Base-by-base conservation (phyloP, 1,140 invertebrate species). In the Drosophila chauvacae region DNA sequence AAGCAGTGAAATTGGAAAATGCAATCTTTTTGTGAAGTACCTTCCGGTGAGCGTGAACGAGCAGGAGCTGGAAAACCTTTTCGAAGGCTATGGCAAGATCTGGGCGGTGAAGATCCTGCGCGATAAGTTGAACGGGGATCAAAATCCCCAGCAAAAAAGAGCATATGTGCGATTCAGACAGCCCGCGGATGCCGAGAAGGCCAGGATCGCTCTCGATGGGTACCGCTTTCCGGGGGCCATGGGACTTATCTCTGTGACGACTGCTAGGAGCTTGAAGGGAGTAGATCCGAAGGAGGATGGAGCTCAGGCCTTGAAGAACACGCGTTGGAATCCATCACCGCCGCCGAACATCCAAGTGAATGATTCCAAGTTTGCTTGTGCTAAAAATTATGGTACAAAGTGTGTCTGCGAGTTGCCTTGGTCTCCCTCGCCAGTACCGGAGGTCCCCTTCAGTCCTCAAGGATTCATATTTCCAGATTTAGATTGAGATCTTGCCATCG, bases 101-200 rank as follows among this genome's bases (percentile, higher is more conserved):
- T 20, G 6, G 51, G 1, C 7, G 18, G 51, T 55, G 13, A 55
- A 55, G 20, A 16, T 55, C 0, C 1, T 55, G 18, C 7, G 7
- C 18, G 7, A 37, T 13, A 53, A 13, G 28, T 13, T 1, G 1
- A 20, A 2, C n/a, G n/a, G 6, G 1, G 4, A 10, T 26, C 7
- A 0, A 26, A 0, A 26, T 23, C 23, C 13, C 10, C 6, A 7
- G 7, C 23, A 4, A 0, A 48, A 50, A 1, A 2, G 3, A 4
- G 51, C 51, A 13, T 55, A 16, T n/a, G 51, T 55, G 14, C 51
- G 51, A 14, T 55, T 55, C 33, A 10, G 9, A 14, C 14, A 37
- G 33, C 51, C 33, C 18, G 7, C 35, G 0, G 51, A 55, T 4
- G 51, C 51, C 20, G 33, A 37, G 33, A 23, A 2, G 2, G 51